These are phyloP conservation scores for Salmo trutta DNA, from an alignment of 2,797 vertebrate genomes.

Conservation along the genomic window DNA sequence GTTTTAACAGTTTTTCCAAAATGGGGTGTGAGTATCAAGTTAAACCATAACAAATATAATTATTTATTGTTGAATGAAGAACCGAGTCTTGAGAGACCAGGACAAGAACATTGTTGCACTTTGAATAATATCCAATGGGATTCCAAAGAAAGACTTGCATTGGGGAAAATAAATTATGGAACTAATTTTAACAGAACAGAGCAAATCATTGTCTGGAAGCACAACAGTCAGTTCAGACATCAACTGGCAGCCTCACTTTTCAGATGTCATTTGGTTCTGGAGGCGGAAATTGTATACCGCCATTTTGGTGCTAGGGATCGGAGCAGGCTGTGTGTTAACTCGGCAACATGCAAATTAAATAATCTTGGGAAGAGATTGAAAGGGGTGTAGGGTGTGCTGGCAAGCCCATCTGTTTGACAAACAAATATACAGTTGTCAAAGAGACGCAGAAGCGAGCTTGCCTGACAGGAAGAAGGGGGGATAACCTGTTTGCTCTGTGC, in stretches of 20 bases:
- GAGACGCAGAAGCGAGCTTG: not conserved
- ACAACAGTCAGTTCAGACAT: not conserved
- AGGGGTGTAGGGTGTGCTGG: constrained; percentile 2
- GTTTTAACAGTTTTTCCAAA: too few species aligned
- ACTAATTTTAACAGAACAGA: not conserved
- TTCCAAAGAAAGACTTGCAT: too few species aligned
- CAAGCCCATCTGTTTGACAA: constrained; percentile 17
- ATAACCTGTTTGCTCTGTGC: constrained; percentile 38
- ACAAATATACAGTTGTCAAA: constrained; percentile 21
- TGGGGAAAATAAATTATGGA: too few species aligned
- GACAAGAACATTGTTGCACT: not conserved
- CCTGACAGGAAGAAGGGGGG: constrained; percentile 29
- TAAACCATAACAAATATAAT: not conserved
- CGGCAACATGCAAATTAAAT: constrained; percentile 1
- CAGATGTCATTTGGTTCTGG: constrained; percentile 19
- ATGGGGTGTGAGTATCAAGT: too few species aligned
- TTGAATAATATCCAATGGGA: too few species aligned
- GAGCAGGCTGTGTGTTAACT: not conserved
- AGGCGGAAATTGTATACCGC: constrained; percentile 35
- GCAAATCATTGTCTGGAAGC: not conserved
- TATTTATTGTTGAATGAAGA: not conserved
- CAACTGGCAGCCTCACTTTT: not conserved
- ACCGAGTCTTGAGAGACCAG: not conserved
- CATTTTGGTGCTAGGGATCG: constrained; percentile 19
- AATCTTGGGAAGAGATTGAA: not conserved